Base-by-base conservation (phyloP, 2,797 vertebrate genomes). In the Poeciliopsis gracilis region DNA sequence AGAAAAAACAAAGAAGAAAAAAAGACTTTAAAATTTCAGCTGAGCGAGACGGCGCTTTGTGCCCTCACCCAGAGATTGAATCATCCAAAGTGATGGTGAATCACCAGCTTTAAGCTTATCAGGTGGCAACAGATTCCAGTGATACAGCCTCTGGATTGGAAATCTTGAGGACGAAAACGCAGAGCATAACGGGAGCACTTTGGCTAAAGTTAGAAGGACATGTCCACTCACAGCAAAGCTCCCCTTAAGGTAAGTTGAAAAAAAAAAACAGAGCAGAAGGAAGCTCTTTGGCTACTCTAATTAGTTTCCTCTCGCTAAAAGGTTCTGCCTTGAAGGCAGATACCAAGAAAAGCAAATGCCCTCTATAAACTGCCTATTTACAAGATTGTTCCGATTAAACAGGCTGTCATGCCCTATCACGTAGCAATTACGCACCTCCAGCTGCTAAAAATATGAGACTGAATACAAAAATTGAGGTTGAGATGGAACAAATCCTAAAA, bases 391-490 rank as follows among this genome's bases (percentile, higher is more conserved):
- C 82, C 45, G 74, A 92, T 91, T 87, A 90, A 89, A 86, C 80
- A 84, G 84, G 53, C 80, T 82, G 86, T 87, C 91, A 88, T 74
- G 87, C 63, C 23, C 79, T 78, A 85, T 89, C 81, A 82, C 30
- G 59, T 38, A 81, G 84, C 84, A 89, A 87, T 90, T 92, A 90
- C 76, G 79, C 82, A 92, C 84, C 90, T 90, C 86, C 82, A 87
- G 82, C 79, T 84, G 87, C 89, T 93, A 92, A 93, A 95, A 94
- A 95, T 90, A 94, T 73, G 89, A 74, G 76, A 89, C 51, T 90
- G 79, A 87, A 92, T 76, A 86, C 46, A 86, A 72, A 91, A 92
- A 92, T 88, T 81, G 70, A 74, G 82, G 70, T 28, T 71, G 73
- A 57, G 78, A 79, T 25, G 73, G 76, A 87, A 80, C 46, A 51